Base-by-base conservation (phyloP, 2,113 vertebrate species). In the Otus sunia region DNA sequence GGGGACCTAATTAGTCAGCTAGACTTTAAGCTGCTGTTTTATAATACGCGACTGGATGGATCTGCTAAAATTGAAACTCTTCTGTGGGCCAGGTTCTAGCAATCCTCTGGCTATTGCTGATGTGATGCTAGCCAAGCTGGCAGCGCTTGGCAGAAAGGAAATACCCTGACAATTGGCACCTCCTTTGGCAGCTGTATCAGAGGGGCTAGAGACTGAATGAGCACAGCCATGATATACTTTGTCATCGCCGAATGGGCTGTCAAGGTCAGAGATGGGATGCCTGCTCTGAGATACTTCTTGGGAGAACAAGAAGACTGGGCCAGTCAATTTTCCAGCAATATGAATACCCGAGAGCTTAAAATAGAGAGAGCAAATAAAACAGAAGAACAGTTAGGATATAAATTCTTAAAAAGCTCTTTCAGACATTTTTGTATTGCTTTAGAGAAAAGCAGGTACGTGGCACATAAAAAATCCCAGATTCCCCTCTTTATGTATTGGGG, bases 61-160 rank as follows among this genome's bases (percentile, higher is more conserved):
- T 56, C 56, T 66, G 84, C 92, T 90, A 58, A 85, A 85, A 88
- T 29, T 29, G 86, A 89, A 84, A 20, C 62, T 45, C 59, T 63
- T 68, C 73, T 15, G 41, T 5, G 71, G 94, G 89, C 95, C 92
- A 88, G 69, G 67, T 76, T 85, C 86, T 95, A 52, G 59, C 94
- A 53, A 62, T 62, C n/a, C 92, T 45, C 77, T 88, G 97, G 86
- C 84, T 55, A 34, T 12, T 34, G 86, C 76, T 27, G 13, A 30
- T 0, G 3, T 9, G 84, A 41, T 1, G 3, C 60, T 23, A 12
- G 92, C 95, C 96, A 85, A 94, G 80, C 88, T 97, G 95, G 94
- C 92, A 88, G 87, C 2, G 0, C 75, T 30, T 18, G 74, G 80
- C 87, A 94, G 95, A 43, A 67, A 90, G 95, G 91, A 90, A 95